Evolutionary conservation across 2,797 vertebrate species (phyloP).

Genomic region (Choloepus didactylus): DNA sequence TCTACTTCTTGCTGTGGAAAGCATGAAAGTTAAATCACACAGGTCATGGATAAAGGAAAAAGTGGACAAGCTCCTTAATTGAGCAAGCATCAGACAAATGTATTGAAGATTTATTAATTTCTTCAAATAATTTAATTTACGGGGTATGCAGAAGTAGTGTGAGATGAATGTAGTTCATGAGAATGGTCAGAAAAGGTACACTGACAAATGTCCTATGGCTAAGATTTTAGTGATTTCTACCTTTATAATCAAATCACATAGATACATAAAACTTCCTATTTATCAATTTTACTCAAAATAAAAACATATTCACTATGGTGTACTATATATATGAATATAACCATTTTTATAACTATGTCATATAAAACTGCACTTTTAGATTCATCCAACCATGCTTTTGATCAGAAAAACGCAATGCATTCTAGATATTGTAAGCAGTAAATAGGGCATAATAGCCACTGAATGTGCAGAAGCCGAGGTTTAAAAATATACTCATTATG

Average conservation of each 20-base stretch:
- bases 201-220: neutral
- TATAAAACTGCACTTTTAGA: too few species aligned
- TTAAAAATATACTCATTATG: too few species aligned
- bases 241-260: neutral
- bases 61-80: neutral
- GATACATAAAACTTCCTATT: neutral
- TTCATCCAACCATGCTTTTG: too few species aligned
- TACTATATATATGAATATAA: neutral
- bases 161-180: neutral
- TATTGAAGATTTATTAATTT: too few species aligned
- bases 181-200: neutral
- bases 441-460: neutral
- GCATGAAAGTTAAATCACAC: neutral
- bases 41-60: neutral
- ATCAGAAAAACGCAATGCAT: neutral
- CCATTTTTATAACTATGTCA: neutral
- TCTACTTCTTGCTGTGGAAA: neutral
- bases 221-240: neutral
- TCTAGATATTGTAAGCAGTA: neutral
- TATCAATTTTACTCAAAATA: too few species aligned
- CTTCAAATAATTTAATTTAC: neutral
- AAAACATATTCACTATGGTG: neutral
- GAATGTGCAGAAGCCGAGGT: neutral
- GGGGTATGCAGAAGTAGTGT: neutral
- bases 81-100: neutral